A percentile compares a stretch with the other conserved stretches of the same genome.
phyloP scores from a whole-genome alignment of 2,113 vertebrate genomes.

The Epinephelus cyanopodus region DNA sequence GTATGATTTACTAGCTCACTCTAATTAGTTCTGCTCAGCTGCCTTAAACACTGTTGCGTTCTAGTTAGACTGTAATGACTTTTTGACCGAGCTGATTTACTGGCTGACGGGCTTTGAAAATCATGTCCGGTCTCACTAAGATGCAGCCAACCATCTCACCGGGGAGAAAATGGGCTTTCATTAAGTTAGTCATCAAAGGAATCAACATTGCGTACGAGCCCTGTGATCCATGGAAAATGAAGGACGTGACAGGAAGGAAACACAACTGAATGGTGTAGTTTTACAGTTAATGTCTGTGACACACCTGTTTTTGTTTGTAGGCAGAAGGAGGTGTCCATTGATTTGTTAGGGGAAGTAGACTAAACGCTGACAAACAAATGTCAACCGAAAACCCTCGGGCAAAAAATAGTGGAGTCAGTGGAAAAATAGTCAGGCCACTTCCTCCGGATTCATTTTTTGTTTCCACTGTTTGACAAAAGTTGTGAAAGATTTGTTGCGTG shows the following conservation, averaged over 20 bases:
- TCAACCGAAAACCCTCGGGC: neutral
- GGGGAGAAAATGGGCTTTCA: neutral
- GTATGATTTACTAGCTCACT: slow-evolving; percentile 23
- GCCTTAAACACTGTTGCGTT: neutral
- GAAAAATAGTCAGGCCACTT: neutral
- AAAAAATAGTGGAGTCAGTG: neutral
- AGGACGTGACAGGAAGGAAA: neutral
- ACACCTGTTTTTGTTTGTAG: neutral
- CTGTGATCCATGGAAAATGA: neutral
- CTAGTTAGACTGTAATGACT: slow-evolving; percentile 4
- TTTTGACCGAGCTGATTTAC: neutral
- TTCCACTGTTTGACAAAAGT: no score
- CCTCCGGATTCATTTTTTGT: neutral
- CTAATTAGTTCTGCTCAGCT: slow-evolving; percentile 39
- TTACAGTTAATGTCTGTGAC: neutral
- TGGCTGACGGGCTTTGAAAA: neutral
- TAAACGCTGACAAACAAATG: neutral
- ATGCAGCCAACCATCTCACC: slow-evolving; percentile 1
- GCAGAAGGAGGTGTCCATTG: neutral
- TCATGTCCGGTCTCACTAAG: neutral
- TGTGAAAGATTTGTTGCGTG: neutral
- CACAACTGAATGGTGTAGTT: neutral
- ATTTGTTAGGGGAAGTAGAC: neutral
- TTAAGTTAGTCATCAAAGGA: no score
- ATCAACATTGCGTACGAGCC: no score